Evolutionary conservation across 2,797 vertebrate species (phyloP).

Genomic region (Falco concolor): DNA sequence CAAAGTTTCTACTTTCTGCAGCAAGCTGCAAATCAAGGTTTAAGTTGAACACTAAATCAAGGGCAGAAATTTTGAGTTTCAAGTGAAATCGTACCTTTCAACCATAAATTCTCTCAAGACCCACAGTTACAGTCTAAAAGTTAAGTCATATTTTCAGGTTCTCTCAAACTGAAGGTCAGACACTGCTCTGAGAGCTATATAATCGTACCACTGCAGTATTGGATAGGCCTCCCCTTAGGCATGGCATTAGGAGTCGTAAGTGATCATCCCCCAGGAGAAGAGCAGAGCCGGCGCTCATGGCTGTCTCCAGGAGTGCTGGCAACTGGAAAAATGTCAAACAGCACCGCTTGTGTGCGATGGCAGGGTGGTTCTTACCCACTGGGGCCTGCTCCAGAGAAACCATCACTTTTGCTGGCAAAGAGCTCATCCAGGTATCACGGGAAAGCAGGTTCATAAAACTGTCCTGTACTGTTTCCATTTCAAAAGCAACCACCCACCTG

Average conservation of each 20-base stretch:
- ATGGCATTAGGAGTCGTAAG: not conserved
- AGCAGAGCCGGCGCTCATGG: not conserved
- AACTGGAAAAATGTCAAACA: not conserved
- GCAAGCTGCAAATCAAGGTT: not conserved
- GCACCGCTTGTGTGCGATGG: not conserved
- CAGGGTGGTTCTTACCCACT: not conserved
- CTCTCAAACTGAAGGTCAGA: not conserved
- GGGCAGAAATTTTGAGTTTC: not conserved
- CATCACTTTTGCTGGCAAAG: not conserved
- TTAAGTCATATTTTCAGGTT: not conserved
- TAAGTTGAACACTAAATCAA: not conserved
- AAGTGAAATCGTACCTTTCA: not conserved
- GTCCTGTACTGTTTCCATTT: not conserved
- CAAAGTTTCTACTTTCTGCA: not conserved
- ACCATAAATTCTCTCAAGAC: not conserved
- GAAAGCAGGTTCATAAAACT: not conserved
- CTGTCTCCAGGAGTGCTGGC: fast-evolving
- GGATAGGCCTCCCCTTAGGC: not conserved
- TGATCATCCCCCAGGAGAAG: fast-evolving
- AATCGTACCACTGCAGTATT: not conserved
- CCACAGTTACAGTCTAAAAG: not conserved
- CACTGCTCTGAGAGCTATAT: not conserved
- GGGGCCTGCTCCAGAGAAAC: not conserved
- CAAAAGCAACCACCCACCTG: not conserved
- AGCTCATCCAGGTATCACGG: not conserved